These are phyloP conservation scores for Halocaridina rubra DNA, from an alignment of 2,888 invertebrate genomes.

Conservation along the genomic window DNA sequence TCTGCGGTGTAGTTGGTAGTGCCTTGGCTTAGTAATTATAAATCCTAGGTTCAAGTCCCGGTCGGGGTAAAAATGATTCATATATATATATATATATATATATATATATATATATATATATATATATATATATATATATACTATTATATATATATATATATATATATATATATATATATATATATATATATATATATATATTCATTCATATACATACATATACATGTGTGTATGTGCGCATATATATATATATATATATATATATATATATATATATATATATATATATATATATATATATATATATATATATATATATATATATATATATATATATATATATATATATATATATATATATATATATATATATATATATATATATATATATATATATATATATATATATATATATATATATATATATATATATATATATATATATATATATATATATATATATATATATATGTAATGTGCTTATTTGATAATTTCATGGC, in stretches of 20 bases:
- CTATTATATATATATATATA: too few species aligned
- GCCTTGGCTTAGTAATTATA: too few species aligned
- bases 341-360: neutral
- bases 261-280: neutral
- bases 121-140: too few species aligned
- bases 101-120: conserved; percentile 15
- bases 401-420: conserved; percentile 15
- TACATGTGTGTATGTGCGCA: neutral
- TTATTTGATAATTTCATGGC: too few species aligned
- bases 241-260: neutral
- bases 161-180: conserved; percentile 4
- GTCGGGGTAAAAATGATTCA: too few species aligned
- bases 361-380: conserved; percentile 31
- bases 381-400: conserved; percentile 28
- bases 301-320: neutral
- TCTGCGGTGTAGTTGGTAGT: too few species aligned
- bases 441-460: conserved; percentile 8
- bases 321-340: neutral
- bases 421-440: conserved; percentile 14
- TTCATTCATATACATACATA: conserved; percentile 12
- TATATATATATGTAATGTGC: too few species aligned
- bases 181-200: conserved; percentile 19
- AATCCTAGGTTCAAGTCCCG: too few species aligned
- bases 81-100: neutral
- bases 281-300: neutral